phyloP scores from a whole-genome alignment of 35 echinoderm and acorn worm genomes.

The Apostichopus californicus region DNA sequence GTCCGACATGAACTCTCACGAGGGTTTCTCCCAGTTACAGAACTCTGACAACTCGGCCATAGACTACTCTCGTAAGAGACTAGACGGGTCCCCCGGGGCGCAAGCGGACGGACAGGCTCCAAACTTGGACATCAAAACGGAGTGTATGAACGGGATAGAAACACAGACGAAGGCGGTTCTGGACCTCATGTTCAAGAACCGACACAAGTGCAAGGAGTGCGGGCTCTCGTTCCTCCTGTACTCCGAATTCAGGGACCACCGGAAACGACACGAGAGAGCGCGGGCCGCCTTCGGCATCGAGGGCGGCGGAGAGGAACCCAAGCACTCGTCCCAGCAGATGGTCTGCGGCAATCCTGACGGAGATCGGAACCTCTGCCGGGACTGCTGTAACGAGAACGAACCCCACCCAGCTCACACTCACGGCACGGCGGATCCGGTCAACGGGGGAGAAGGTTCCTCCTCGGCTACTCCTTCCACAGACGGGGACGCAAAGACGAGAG shows the following conservation, averaged over 20 bases:
- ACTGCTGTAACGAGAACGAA: constrained; percentile 89
- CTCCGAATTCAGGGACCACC: constrained; percentile 91
- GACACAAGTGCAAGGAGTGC: constrained; percentile 94
- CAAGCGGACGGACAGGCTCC: background rate
- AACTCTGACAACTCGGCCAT: constrained; percentile 24
- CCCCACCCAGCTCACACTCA: constrained; percentile 8
- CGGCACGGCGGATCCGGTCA: background rate
- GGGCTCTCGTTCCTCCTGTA: constrained; percentile 95
- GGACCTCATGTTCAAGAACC: constrained; percentile 86
- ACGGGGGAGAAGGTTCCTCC: background rate
- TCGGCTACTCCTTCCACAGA: background rate
- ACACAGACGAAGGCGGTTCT: constrained; percentile 71
- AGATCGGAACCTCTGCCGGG: constrained; percentile 84
- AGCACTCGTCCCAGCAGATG: constrained; percentile 64
- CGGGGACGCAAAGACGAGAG: background rate
- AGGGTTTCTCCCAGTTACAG: constrained; percentile 9
- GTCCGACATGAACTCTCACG: constrained; percentile 26
- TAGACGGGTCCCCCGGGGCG: background rate
- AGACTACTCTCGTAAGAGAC: constrained; percentile 31
- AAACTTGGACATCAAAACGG: background rate
- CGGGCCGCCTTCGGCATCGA: constrained; percentile 70
- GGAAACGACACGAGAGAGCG: constrained; percentile 90
- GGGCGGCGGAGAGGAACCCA: constrained; percentile 60
- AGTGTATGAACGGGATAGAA: constrained; percentile 44
- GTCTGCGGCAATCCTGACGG: constrained; percentile 85